These are phyloP conservation scores for Notocelia uddmanniana DNA, from an alignment of 2,888 invertebrate species.

Conservation along the genomic window DNA sequence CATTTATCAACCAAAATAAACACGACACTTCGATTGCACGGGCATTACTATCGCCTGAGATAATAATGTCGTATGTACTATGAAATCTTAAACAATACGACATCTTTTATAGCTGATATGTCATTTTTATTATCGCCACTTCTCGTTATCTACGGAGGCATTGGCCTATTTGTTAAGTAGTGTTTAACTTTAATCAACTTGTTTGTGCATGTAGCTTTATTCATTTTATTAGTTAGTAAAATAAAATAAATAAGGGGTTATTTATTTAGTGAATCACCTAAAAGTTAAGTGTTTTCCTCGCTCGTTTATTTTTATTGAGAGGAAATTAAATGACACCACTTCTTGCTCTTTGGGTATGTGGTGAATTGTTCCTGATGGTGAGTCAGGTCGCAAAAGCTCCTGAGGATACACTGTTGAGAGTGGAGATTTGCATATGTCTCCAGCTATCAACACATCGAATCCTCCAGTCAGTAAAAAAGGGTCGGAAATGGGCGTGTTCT, in stretches of 20 bases:
- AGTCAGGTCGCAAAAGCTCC: no score
- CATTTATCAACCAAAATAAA: constrained; percentile 40
- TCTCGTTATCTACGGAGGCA: constrained; percentile 37
- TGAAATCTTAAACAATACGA: background rate
- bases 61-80: constrained; percentile 5
- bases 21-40: constrained; percentile 31
- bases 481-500: no score
- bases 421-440: no score
- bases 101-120: constrained; percentile 1
- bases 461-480: no score
- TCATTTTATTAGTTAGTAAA: constrained; percentile 22
- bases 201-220: constrained; percentile 19
- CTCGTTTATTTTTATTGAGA: background rate
- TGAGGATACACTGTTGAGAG: no score
- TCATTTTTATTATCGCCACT: constrained; percentile 37
- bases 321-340: background rate
- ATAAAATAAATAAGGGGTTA: constrained; percentile 1
- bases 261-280: constrained; percentile 1
- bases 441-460: no score
- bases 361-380: no score
- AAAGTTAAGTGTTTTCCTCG: background rate
- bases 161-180: constrained; percentile 43
- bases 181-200: constrained; percentile 34
- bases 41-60: background rate
- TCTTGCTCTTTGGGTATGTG: no score